These are phyloP conservation scores for Zelostemma sp. DNA, from an alignment of 1,140 invertebrate genomes.

Conservation along the genomic window DNA sequence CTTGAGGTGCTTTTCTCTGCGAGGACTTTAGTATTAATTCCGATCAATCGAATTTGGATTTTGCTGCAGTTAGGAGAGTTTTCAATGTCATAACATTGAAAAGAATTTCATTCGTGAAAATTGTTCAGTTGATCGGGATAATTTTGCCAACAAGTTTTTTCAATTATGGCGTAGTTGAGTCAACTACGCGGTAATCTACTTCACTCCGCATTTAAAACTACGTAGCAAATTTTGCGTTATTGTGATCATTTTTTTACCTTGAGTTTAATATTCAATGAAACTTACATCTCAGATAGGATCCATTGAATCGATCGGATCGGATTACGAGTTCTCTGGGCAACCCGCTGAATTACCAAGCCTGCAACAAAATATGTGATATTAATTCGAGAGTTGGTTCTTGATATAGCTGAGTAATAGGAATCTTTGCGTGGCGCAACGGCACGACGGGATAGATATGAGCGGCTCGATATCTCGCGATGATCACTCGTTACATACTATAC, in stretches of 20 bases:
- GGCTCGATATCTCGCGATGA: slow-evolving; percentile 41
- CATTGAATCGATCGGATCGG: slow-evolving; percentile 33
- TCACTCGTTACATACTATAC: slow-evolving; percentile 39
- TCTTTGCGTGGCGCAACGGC: slow-evolving; percentile 26
- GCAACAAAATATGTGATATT: slow-evolving; percentile 50
- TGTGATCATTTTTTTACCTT: not conserved
- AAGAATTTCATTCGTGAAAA: no score
- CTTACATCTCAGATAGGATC: slow-evolving; percentile 26
- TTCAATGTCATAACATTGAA: no score
- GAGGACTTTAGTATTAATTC: slow-evolving; percentile 26
- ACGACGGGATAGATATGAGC: slow-evolving; percentile 25
- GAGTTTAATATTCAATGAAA: slow-evolving; percentile 41
- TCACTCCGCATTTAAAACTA: no score
- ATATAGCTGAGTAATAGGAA: slow-evolving; percentile 37
- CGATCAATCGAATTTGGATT: slow-evolving; percentile 33
- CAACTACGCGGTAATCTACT: no score
- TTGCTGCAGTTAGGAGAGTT: no score
- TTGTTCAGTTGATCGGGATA: no score
- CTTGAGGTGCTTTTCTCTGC: not conserved
- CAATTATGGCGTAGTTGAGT: no score
- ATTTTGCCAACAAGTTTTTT: no score
- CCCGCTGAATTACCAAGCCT: slow-evolving; percentile 36
- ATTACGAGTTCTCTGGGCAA: slow-evolving; percentile 40
- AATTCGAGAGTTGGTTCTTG: slow-evolving; percentile 32
- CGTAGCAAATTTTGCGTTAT: no score